Evolutionary conservation across 2,113 vertebrate species (phyloP).

Genomic region (Ammodytes marinus): DNA sequence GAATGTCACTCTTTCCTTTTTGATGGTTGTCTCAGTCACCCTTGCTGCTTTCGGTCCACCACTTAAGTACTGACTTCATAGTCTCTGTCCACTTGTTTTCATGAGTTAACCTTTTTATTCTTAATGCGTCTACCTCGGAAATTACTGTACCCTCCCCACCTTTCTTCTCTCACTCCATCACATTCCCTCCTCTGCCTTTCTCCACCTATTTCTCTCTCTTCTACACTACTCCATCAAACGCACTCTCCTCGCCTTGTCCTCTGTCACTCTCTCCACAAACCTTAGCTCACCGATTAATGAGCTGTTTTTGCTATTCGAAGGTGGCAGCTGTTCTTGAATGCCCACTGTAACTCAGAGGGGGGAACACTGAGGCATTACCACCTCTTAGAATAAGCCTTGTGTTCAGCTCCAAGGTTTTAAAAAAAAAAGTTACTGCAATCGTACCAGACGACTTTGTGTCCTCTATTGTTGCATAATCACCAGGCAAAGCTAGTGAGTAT

Average conservation of each 20-base stretch:
- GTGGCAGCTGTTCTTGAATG: slow-evolving; percentile 71
- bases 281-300: slow-evolving; percentile 70
- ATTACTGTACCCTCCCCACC: slow-evolving; percentile 57
- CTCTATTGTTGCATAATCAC: slow-evolving; percentile 18
- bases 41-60: slow-evolving; percentile 1
- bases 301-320: slow-evolving; percentile 69
- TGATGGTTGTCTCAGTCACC: neutral
- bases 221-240: slow-evolving; percentile 5
- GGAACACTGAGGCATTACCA: slow-evolving; percentile 43
- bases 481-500: slow-evolving; percentile 10
- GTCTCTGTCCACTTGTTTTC: slow-evolving; percentile 21
- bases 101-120: slow-evolving; percentile 39
- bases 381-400: slow-evolving; percentile 7
- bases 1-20: slow-evolving; percentile 47
- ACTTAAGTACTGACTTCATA: slow-evolving; percentile 18
- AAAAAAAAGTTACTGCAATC: neutral
- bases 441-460: neutral
- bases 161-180: slow-evolving; percentile 46
- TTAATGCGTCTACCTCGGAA: slow-evolving; percentile 41
- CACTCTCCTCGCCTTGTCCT: slow-evolving; percentile 28
- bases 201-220: slow-evolving; percentile 20
- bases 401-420: neutral
- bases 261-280: slow-evolving; percentile 48
- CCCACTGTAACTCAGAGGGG: slow-evolving; percentile 40
- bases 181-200: slow-evolving; percentile 24